These are phyloP conservation scores for Chrysoperla carnea DNA, from an alignment of 1,140 invertebrate species.

Conservation along the genomic window DNA sequence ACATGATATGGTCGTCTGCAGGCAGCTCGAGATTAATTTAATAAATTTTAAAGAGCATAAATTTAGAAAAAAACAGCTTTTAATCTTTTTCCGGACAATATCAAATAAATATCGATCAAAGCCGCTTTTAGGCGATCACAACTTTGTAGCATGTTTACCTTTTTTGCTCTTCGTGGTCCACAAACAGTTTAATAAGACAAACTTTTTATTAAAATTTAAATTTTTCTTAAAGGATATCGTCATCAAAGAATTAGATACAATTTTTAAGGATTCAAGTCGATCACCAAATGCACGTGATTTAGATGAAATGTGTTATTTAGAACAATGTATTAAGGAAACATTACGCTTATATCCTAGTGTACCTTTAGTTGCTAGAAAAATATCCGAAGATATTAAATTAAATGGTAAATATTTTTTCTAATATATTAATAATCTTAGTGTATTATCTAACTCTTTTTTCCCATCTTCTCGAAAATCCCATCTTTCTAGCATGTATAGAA, in stretches of 20 bases:
- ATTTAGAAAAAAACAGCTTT: too few relatives aligned
- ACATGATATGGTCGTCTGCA: too few relatives aligned
- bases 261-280: slow-evolving; percentile 27
- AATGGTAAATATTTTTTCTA: slow-evolving; percentile 8
- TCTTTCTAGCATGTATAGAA: slow-evolving; percentile 12
- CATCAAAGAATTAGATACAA: slow-evolving; percentile 33
- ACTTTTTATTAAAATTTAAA: too few relatives aligned
- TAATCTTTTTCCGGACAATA: too few relatives aligned
- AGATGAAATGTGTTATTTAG: slow-evolving; percentile 39
- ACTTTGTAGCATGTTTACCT: too few relatives aligned
- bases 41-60: too few relatives aligned
- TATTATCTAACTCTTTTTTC: not conserved
- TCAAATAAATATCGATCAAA: too few relatives aligned
- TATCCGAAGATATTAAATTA: slow-evolving; percentile 33
- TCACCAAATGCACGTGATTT: slow-evolving; percentile 35
- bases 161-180: too few relatives aligned
- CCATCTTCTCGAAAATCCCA: too few relatives aligned
- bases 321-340: slow-evolving; percentile 48
- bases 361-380: slow-evolving; percentile 36
- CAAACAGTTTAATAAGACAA: too few relatives aligned
- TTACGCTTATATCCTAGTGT: slow-evolving; percentile 49
- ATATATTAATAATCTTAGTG: not conserved
- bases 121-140: too few relatives aligned
- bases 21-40: too few relatives aligned
- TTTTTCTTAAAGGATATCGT: slow-evolving; percentile 15